A percentile compares a stretch with the other conserved stretches of the same genome.
phyloP scores from a whole-genome alignment of 2,113 vertebrate species.

The Sprattus sprattus region DNA sequence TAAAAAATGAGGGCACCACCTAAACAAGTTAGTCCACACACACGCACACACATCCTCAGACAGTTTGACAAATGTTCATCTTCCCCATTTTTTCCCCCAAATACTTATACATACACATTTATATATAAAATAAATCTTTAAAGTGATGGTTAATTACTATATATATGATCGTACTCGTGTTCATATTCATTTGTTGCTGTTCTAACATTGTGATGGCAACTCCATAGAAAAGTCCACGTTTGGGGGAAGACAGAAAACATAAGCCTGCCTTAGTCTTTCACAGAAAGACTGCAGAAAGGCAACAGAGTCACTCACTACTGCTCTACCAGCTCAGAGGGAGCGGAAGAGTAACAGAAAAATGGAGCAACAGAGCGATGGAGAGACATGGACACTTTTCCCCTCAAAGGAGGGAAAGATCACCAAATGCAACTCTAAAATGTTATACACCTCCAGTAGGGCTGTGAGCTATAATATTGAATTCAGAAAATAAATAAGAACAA shows the following conservation, averaged over 20 bases:
- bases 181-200: constrained; percentile 52
- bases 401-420: constrained; percentile 36
- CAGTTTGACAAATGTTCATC: constrained; percentile 12
- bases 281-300: constrained; percentile 86
- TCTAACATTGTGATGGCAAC: constrained; percentile 68
- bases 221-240: constrained; percentile 57
- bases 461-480: constrained; percentile 31
- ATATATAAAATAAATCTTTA: constrained; percentile 75
- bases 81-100: constrained; percentile 42
- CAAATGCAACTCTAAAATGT: constrained; percentile 45
- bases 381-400: constrained; percentile 39
- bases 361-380: neutral
- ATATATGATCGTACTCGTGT: constrained; percentile 51
- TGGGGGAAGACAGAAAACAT: constrained; percentile 55
- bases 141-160: constrained; percentile 69
- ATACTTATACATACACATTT: constrained; percentile 67
- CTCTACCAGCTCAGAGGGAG: constrained; percentile 60
- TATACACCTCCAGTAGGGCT: constrained; percentile 48
- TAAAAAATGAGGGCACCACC: constrained; percentile 67
- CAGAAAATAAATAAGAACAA: constrained; percentile 46
- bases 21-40: constrained; percentile 68
- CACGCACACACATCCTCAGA: constrained; percentile 46
- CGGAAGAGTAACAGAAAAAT: constrained; percentile 30
- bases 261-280: constrained; percentile 81
- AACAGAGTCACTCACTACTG: constrained; percentile 72